These are phyloP conservation scores for Tinea semifulvella DNA, from an alignment of 2,888 invertebrate genomes.

Conservation along the genomic window DNA sequence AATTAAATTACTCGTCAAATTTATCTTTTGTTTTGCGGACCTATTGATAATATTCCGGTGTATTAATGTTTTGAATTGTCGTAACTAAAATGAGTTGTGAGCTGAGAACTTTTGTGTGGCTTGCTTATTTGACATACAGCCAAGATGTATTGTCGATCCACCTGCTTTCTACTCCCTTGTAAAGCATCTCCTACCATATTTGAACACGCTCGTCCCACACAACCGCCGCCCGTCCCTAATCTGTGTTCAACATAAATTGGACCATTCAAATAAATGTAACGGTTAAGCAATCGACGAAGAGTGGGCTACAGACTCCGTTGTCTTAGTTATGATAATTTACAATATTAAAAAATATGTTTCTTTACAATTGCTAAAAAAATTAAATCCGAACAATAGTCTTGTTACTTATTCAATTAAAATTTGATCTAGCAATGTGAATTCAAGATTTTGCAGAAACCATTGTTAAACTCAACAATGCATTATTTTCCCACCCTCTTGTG, in stretches of 20 bases:
- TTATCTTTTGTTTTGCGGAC: too few relatives aligned
- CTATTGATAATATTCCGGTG: too few relatives aligned
- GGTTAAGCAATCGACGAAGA: conserved; percentile 3
- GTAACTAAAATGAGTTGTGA: not conserved
- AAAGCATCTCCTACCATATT: conserved; percentile 6
- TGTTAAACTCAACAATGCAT: conserved; percentile 30
- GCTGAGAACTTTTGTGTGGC: not conserved
- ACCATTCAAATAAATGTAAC: conserved; percentile 10
- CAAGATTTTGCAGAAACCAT: conserved; percentile 37
- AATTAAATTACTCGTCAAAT: too few relatives aligned
- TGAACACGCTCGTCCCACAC: conserved; percentile 6
- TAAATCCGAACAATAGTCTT: too few relatives aligned
- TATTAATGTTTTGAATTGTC: too few relatives aligned
- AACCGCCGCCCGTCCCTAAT: conserved; percentile 4
- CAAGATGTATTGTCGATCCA: conserved; percentile 1
- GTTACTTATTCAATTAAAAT: too few relatives aligned
- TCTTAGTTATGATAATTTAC: too few relatives aligned
- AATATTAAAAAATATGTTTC: too few relatives aligned
- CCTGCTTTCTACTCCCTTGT: conserved; percentile 11
- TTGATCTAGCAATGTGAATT: too few relatives aligned
- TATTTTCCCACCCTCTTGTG: conserved; percentile 33
- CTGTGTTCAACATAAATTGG: conserved; percentile 10
- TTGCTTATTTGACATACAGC: not conserved
- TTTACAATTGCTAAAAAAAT: too few relatives aligned
- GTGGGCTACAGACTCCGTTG: too few relatives aligned